Conservation (phyloP, 2,888 invertebrate genomes). For the Caenorhabditis sp. region DNA sequence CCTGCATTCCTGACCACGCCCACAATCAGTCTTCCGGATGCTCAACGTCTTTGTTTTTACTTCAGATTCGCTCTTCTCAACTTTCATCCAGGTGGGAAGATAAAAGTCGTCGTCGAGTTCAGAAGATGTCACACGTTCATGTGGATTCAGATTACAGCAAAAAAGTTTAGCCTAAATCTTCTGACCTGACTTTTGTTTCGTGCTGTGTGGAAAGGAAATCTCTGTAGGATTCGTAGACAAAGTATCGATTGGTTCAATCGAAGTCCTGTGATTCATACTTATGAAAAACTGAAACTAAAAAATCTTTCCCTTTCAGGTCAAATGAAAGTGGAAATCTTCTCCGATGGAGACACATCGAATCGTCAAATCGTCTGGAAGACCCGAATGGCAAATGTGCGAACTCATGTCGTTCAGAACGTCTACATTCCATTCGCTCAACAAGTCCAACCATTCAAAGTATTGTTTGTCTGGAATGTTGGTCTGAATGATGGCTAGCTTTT, state of each 20-base stretch:
- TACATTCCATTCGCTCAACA: slow-evolving; percentile 52
- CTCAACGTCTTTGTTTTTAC: slow-evolving; percentile 51
- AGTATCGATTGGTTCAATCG: too few species aligned
- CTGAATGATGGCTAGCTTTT: too few species aligned
- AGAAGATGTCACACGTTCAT: too few species aligned
- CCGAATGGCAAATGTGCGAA: slow-evolving; percentile 53
- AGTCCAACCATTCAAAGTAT: slow-evolving; percentile 42
- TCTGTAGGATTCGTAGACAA: too few species aligned
- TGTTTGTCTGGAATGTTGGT: background rate
- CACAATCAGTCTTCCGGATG: slow-evolving; percentile 48
- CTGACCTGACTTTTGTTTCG: too few species aligned
- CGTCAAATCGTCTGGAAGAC: slow-evolving; percentile 63
- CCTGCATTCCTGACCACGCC: slow-evolving; percentile 62
- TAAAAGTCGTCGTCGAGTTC: background rate
- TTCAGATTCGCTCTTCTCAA: slow-evolving; percentile 57
- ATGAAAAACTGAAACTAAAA: too few species aligned
- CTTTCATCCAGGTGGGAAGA: slow-evolving; percentile 56
- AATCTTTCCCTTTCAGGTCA: slow-evolving; percentile 35
- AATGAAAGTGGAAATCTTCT: slow-evolving; percentile 56
- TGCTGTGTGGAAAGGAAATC: too few species aligned
- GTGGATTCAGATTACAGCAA: too few species aligned
- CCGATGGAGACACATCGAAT: slow-evolving; percentile 36
- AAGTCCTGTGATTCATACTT: too few species aligned
- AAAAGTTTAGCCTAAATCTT: too few species aligned
- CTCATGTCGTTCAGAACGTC: slow-evolving; percentile 64